Percentiles rank a stretch among this genome's conserved stretches.
Conservation (phyloP, 2,113 vertebrate genomes). For the Anser brachyrhynchus region DNA sequence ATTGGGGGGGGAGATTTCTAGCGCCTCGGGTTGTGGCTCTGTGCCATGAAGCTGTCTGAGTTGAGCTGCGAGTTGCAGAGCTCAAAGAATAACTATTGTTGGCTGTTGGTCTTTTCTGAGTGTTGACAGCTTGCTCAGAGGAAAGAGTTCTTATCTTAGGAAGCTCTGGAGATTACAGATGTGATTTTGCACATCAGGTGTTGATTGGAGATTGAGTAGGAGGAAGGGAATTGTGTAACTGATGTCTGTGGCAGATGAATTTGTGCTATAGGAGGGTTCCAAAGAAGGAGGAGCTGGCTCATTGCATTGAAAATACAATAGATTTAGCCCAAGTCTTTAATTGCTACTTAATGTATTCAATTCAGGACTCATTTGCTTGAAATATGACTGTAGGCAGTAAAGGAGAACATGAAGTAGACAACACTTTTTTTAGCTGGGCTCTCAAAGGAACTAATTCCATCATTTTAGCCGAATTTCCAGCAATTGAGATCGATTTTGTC, state of each 20-base stretch:
- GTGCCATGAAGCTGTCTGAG: conserved; percentile 47
- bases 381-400: not conserved
- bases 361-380: not conserved
- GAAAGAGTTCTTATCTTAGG: conserved; percentile 28
- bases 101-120: conserved; percentile 38
- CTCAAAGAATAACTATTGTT: conserved; percentile 42
- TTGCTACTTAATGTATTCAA: not conserved
- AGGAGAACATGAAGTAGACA: not conserved
- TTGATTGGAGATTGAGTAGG: conserved; percentile 48
- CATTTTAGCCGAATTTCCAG: not conserved
- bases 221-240: conserved; percentile 57
- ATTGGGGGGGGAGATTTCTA: conserved; percentile 19
- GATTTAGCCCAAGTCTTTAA: conserved; percentile 4
- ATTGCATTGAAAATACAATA: not conserved
- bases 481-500: not conserved
- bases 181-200: conserved; percentile 49
- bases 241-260: conserved; percentile 66
- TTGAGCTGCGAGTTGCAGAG: conserved; percentile 13
- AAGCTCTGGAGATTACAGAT: conserved; percentile 58
- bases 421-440: not conserved
- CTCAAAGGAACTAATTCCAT: not conserved
- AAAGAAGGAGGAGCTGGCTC: not conserved
- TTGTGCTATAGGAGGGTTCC: conserved; percentile 1
- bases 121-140: conserved; percentile 28
- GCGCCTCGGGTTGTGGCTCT: conserved; percentile 57